Evolutionary conservation across 2,113 vertebrate species (phyloP), one percentile per base, ranked within the genome.

Genomic region (Spheniscus mendiculus): DNA sequence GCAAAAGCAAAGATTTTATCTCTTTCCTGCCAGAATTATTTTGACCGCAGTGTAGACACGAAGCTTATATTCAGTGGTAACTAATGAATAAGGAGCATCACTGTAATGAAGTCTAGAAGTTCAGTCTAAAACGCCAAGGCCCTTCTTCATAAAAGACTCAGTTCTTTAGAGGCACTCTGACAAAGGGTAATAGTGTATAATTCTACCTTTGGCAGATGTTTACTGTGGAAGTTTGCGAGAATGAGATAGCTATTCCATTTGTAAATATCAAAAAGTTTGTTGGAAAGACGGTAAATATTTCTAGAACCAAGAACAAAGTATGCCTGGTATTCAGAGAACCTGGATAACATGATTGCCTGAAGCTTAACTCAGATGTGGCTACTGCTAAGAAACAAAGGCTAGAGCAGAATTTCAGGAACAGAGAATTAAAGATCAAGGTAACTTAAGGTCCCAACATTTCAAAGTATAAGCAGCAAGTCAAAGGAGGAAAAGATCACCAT

Each of bases 231-330:
- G 18, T 71, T 82, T 79, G 52, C 70, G 74, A 93, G 58, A 69
- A 49, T 61, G 27, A 83, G 20, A 61, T 10, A 30, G 49, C 40
- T 79, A 69, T 67, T 87, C 32, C 21, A 63, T 58, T 85, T 79
- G n/a, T 34, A 93, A 79, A 55, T 85, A 91, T 16, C 3, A 88
- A 52, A 67, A 65, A 30, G 8, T 44, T 80, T 80, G 20, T 77
- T 86, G 59, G 76, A 83, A 92, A 80, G 21, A 78, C 38, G 15
- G 62, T 76, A 90, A 94, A 88, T 95, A 90, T 91, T 96, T 90
- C 79, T 88, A 66, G 40, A 88, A 58, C 38, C 42, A 73, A 66
- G 88, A 94, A 86, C 19, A 66, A 97, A 92, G 29, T 74, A 90
- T 59, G 74, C 59, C 66, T 86, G 74, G 50, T 73, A 77, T 91